Conservation (phyloP, 2,113 vertebrate genomes). For the Lepus europaeus region DNA sequence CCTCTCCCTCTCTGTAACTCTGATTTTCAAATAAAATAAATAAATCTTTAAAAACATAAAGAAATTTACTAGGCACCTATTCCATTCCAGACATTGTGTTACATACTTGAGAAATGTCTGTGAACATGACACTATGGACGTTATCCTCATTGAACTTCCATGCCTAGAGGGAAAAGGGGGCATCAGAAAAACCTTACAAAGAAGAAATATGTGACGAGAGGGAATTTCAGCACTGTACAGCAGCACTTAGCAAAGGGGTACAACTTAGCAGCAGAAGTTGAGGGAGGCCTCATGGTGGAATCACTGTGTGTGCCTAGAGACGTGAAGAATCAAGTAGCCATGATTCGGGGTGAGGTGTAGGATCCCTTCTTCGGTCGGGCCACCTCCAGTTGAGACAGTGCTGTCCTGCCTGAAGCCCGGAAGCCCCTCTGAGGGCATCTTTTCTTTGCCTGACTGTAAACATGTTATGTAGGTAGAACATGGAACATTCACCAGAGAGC, state of each 20-base stretch:
- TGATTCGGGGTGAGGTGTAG: neutral
- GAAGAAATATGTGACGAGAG: neutral
- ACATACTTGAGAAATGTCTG: neutral
- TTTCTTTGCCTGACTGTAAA: neutral
- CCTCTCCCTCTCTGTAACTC: no score
- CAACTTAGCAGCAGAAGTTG: neutral
- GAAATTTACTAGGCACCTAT: neutral
- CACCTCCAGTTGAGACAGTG: neutral
- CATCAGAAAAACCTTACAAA: neutral
- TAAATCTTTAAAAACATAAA: neutral
- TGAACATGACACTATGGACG: neutral
- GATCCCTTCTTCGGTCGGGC: neutral
- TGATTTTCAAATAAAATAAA: no score
- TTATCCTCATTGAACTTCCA: neutral
- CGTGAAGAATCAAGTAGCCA: neutral
- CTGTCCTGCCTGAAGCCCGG: neutral
- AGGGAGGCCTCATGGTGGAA: neutral
- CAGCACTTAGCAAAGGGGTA: neutral
- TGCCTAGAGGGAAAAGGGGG: slow-evolving; percentile 17
- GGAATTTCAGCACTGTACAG: neutral
- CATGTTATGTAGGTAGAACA: neutral
- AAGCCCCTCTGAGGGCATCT: neutral
- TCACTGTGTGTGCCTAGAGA: neutral
- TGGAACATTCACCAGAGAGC: neutral
- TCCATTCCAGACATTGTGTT: neutral